Percentiles rank a stretch among this genome's conserved stretches.
Evolutionary conservation across 1,140 invertebrate genomes (phyloP).

Genomic region (Wasmannia auropunctata): DNA sequence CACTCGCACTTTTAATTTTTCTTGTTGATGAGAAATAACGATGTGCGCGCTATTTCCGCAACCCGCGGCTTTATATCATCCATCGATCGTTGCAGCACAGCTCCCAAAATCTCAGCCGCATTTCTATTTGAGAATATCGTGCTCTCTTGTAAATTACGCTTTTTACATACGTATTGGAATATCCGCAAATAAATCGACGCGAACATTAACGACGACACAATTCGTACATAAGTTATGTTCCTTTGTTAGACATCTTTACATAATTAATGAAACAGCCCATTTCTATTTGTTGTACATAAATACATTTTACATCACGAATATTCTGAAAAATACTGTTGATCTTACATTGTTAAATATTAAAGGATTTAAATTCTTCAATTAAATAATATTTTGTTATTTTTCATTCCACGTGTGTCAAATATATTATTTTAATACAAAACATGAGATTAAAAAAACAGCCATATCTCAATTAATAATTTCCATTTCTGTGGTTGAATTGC

Average conservation of each 20-base stretch:
- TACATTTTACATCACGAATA: neutral
- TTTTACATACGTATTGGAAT: neutral
- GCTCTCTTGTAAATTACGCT: neutral
- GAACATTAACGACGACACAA: neutral
- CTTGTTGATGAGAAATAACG: conserved; percentile 37
- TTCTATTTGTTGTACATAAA: neutral
- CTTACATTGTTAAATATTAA: no score
- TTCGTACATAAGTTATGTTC: neutral
- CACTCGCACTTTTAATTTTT: conserved; percentile 36
- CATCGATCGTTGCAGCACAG: neutral
- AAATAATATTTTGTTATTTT: neutral
- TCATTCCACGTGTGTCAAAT: no score
- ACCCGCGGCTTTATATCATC: neutral
- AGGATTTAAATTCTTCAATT: no score
- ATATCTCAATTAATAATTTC: no score
- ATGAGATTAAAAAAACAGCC: no score
- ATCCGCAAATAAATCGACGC: neutral
- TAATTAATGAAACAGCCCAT: neutral
- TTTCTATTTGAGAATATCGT: neutral
- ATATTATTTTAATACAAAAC: no score
- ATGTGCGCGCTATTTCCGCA: conserved; percentile 2
- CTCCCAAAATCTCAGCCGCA: neutral
- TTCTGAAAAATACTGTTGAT: neutral
- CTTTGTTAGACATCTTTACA: neutral
- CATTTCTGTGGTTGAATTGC: no score